Conservation (phyloP, 2,113 vertebrate species). For the Neolamprologus modestus region DNA sequence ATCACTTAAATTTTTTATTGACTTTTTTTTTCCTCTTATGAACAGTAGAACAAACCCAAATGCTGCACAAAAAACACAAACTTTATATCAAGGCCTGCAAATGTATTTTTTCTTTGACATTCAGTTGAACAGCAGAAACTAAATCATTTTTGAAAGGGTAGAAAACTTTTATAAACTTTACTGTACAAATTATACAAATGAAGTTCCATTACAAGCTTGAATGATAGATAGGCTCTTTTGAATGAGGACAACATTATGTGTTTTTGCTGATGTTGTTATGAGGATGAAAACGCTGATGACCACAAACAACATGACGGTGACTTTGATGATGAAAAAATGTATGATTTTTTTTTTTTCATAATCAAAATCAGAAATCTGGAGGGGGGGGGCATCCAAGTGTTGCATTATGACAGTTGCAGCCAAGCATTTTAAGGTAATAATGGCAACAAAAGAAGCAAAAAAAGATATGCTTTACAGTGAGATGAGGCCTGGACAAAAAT, state of each 20-base stretch:
- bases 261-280: background rate
- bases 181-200: conserved; percentile 94
- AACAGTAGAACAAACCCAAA: conserved; percentile 87
- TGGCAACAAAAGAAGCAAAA: background rate
- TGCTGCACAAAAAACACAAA: conserved; percentile 86
- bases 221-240: conserved; percentile 54
- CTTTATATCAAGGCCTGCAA: conserved; percentile 77
- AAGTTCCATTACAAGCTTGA: conserved; percentile 65
- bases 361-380: background rate
- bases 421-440: background rate
- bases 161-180: conserved; percentile 94
- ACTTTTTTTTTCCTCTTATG: conserved; percentile 73
- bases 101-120: conserved; percentile 75
- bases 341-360: background rate
- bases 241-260: conserved; percentile 4
- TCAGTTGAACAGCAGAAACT: conserved; percentile 84
- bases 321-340: background rate
- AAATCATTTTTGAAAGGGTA: conserved; percentile 89
- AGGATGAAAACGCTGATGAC: background rate
- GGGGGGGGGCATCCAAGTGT: background rate
- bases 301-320: background rate
- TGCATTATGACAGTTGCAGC: conserved; percentile 6
- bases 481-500: conserved; percentile 1
- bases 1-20: conserved; percentile 81
- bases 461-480: background rate